phyloP scores from a whole-genome alignment of 2,113 vertebrate genomes.

The Tetrao urogallus region DNA sequence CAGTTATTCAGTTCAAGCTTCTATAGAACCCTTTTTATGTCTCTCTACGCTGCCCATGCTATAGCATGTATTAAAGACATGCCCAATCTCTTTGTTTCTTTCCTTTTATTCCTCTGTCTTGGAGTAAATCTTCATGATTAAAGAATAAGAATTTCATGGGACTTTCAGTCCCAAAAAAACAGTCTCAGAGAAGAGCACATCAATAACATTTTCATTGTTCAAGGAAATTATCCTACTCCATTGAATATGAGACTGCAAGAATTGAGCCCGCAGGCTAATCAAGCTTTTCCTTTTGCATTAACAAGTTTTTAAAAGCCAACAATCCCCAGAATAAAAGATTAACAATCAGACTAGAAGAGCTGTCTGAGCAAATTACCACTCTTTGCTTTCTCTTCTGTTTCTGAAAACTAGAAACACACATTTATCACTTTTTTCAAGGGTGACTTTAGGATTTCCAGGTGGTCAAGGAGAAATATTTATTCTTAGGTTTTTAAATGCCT shows the following conservation, averaged over 20 bases:
- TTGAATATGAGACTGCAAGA: not conserved
- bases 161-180: not conserved
- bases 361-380: not conserved
- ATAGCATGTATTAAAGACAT: not conserved
- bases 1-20: not conserved
- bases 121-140: not conserved
- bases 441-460: not conserved
- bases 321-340: not conserved
- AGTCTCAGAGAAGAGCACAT: not conserved
- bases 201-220: not conserved
- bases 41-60: not conserved
- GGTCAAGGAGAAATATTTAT: not conserved
- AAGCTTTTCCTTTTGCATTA: not conserved
- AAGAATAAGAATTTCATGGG: not conserved
- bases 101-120: not conserved
- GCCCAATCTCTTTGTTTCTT: not conserved
- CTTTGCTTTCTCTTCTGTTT: not conserved
- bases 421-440: not conserved
- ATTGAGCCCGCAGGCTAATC: not conserved
- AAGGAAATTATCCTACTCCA: not conserved
- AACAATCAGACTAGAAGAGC: not conserved
- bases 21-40: not conserved
- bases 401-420: not conserved
- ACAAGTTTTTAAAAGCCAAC: not conserved
- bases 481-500: not conserved